Evolutionary conservation across 1,140 invertebrate species (phyloP), one percentile per base, ranked within the genome.

Genomic region (Caerostris darwini): DNA sequence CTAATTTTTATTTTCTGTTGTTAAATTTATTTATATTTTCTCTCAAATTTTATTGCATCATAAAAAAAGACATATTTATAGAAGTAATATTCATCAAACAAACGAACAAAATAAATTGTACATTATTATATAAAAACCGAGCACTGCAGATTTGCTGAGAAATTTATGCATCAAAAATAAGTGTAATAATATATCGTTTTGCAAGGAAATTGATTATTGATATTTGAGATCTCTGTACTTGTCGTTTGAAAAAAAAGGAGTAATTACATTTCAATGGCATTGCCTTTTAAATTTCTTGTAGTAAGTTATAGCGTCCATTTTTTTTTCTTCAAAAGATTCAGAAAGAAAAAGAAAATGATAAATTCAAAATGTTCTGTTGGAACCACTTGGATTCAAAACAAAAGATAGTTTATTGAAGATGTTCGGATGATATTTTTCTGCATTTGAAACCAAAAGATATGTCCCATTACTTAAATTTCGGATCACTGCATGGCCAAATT

Each of bases 341-440:
- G 34, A 67, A 67, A 5, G 50, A 81, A 19, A 8, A 81, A 34
- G 34, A 50, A 81, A 19, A 50, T 81, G 77, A 81, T 81, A 5
- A 50, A 81, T 81, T 8, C 7, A 7, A 7, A 19, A n/a, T n/a
- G 12, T 10, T 81, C 77, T 50, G 8, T 81, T 81, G 77, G 12
- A 81, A 7, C 77, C n/a, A 34, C n/a, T 81, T 81, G n/a, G 50
- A 81, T 50, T n/a, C 7, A 81, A 50, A 50, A 81, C 77, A 81
- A 81, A 81, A 81, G n/a, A 81, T 50, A 17, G 77, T 50, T 81
- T 81, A 81, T 81, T 81, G 77, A 81, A 50, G 77, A 81, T 81
- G 50, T 81, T 34, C 77, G 34, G n/a, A 81, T 3, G 34, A 81
- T 81, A 50, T 81, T 81, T 81, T 81, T 50, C 50, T 81, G 77